Conservation (phyloP, 30 jellyfish, hydroid and myxozoan species). For the Mastigias papua region DNA sequence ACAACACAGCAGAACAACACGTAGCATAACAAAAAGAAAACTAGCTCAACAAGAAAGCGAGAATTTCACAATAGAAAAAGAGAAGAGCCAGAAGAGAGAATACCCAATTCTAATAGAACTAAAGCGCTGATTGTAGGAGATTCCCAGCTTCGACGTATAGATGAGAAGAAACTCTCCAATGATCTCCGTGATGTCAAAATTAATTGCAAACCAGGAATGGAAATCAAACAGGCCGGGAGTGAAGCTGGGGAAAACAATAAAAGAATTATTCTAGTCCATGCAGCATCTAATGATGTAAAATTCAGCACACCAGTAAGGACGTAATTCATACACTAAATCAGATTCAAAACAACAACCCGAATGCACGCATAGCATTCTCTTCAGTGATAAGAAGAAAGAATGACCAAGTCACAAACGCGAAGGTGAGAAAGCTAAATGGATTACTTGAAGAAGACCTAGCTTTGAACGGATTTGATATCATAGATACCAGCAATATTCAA, state of each 20-base stretch:
- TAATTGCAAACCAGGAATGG: too few relatives aligned
- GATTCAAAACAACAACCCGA: constrained; percentile 18
- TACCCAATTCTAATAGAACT: not conserved
- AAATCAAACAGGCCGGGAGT: not conserved
- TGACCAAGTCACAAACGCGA: constrained; percentile 1
- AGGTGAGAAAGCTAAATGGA: too few relatives aligned
- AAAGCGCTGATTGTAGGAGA: constrained; percentile 27
- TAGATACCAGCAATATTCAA: constrained; percentile 12
- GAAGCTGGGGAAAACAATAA: not conserved
- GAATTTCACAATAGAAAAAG: not conserved
- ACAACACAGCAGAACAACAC: too few relatives aligned
- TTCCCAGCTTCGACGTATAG: too few relatives aligned
- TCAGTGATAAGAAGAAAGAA: constrained; percentile 13
- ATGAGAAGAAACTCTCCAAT: constrained; percentile 21
- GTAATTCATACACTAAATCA: not conserved
- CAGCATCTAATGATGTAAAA: constrained; percentile 13
- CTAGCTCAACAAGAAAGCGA: too few relatives aligned
- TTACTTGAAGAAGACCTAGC: constrained; percentile 19
- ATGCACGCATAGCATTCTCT: constrained; percentile 3
- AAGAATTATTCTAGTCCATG: constrained; percentile 11
- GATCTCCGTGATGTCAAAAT: constrained; percentile 28
- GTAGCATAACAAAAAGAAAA: too few relatives aligned
- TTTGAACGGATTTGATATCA: constrained; percentile 11
- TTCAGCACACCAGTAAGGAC: constrained; percentile 17
- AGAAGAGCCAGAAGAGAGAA: not conserved